Evolutionary conservation across 2,113 vertebrate species (phyloP), one percentile per base, ranked within the genome.

Genomic region (Coracopsis vasa): DNA sequence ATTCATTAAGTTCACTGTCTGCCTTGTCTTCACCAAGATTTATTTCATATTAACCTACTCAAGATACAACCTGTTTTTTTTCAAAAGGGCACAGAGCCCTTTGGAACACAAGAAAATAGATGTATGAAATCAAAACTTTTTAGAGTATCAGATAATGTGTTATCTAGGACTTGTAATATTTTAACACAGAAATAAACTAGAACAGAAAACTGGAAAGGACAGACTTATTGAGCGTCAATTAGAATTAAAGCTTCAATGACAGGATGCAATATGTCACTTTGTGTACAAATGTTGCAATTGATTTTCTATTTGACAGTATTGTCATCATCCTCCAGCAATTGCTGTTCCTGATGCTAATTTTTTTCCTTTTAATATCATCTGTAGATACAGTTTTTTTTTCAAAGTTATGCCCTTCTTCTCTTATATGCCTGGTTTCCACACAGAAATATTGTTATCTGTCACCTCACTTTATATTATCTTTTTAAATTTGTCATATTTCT

Each of bases 221-320:
- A 80, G 75, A 80, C 3, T 13, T 82, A 41, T 39, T 60, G 13
- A 83, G 15, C 71, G 60, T 41, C 94, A 86, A 60, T 88, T 94
- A 81, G 14, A 19, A 71, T 86, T 95, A 78, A 80, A 61, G 54
- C 17, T 91, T 88, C 83, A 88, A 41, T 91, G 86, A 42, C 69
- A 94, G 33, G 45, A 78, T 83, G 37, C 15, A 93, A 73, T 74
- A 50, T 50, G 13, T 91, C 50, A 78, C 42, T 92, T 67, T 80
- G 69, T 94, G 75, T 92, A 96, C 45, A 92, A 95, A 94, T 67
- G 72, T 88, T 92, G 50, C 13, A 9, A 94, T 92, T 81, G 88
- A 92, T 94, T 94, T 94, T 94, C 88, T 81, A 27, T 94, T 97
- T 84, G 93, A 67, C 33, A 54, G 7, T 27, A 42, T 77, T 90